Evolutionary conservation across 64 coral and sea anemone genomes (phyloP).

Genomic region (Stichodactyla helianthus): DNA sequence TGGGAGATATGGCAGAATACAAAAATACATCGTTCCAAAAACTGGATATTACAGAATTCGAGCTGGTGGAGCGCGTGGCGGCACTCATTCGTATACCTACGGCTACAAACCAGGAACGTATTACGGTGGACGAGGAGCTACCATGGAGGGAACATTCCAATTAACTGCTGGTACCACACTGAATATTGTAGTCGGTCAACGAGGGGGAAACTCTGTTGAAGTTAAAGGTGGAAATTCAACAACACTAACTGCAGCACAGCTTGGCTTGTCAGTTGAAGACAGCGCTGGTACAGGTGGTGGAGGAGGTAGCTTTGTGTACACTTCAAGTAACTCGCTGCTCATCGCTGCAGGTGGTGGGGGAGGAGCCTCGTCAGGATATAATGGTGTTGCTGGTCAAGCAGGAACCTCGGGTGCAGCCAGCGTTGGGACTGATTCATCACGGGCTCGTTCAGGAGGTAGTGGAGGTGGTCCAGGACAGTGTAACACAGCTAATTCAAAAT

Average conservation of each 20-base stretch:
- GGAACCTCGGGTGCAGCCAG: slow-evolving; percentile 17
- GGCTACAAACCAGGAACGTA: slow-evolving; percentile 16
- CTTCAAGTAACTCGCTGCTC: not conserved
- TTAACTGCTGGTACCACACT: not conserved
- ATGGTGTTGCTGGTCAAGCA: slow-evolving; percentile 13
- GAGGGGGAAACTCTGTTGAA: not conserved
- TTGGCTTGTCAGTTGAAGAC: not conserved
- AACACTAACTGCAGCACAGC: slow-evolving; percentile 33
- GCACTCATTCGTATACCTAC: no score
- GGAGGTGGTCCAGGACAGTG: slow-evolving; percentile 26
- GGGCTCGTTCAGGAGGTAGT: slow-evolving; percentile 2
- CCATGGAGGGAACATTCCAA: not conserved
- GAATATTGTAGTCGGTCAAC: slow-evolving; percentile 27
- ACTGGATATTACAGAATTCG: no score
- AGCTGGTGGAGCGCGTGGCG: no score
- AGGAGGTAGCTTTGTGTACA: slow-evolving; percentile 20
- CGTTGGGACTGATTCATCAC: not conserved
- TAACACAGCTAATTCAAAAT: not conserved
- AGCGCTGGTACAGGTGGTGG: not conserved
- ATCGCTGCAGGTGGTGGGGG: slow-evolving; percentile 17
- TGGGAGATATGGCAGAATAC: no score
- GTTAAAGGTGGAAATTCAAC: not conserved
- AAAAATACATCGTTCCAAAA: no score
- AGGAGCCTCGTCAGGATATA: slow-evolving; percentile 5
- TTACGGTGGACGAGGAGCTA: slow-evolving; percentile 25